A percentile compares a stretch with the other conserved stretches of the same genome.
These are phyloP conservation scores for Drosophila elegans DNA, from an alignment of 1,140 invertebrate species.

Conservation along the genomic window DNA sequence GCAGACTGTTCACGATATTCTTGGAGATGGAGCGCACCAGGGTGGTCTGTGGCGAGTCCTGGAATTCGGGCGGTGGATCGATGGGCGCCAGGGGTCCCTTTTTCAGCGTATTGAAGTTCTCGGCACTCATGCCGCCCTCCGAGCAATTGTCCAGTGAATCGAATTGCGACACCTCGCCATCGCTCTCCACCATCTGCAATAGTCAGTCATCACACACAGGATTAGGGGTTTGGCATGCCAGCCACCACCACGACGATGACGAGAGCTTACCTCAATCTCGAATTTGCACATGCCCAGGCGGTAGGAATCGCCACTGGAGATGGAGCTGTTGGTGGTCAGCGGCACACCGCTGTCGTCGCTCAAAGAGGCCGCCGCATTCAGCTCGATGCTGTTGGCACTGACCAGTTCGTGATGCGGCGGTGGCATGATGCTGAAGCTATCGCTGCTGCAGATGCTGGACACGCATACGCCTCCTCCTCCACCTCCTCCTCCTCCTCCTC, in stretches of 20 bases:
- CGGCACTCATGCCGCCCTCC: slow-evolving; percentile 89
- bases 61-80: slow-evolving; percentile 92
- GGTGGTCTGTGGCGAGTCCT: slow-evolving; percentile 85
- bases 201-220: too few relatives aligned
- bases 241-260: too few relatives aligned
- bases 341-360: slow-evolving; percentile 87
- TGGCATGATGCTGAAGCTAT: slow-evolving; percentile 77
- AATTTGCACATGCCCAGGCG: slow-evolving; percentile 85
- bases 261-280: slow-evolving; percentile 85
- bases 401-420: slow-evolving; percentile 73
- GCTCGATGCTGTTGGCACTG: slow-evolving; percentile 81
- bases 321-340: slow-evolving; percentile 86
- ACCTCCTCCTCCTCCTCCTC: slow-evolving; percentile 5
- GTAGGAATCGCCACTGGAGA: slow-evolving; percentile 86
- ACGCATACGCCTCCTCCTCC: slow-evolving; percentile 36
- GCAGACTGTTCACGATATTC: slow-evolving; percentile 74
- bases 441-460: slow-evolving; percentile 73
- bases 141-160: slow-evolving; percentile 89
- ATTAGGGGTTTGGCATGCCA: background rate
- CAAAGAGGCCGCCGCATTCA: slow-evolving; percentile 82
- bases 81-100: slow-evolving; percentile 90
- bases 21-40: slow-evolving; percentile 79
- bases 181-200: slow-evolving; percentile 88
- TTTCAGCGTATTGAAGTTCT: slow-evolving; percentile 92
- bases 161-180: slow-evolving; percentile 88